These are phyloP conservation scores for Eulemur coronatus DNA, from an alignment of 2,797 vertebrate species.

Conservation along the genomic window DNA sequence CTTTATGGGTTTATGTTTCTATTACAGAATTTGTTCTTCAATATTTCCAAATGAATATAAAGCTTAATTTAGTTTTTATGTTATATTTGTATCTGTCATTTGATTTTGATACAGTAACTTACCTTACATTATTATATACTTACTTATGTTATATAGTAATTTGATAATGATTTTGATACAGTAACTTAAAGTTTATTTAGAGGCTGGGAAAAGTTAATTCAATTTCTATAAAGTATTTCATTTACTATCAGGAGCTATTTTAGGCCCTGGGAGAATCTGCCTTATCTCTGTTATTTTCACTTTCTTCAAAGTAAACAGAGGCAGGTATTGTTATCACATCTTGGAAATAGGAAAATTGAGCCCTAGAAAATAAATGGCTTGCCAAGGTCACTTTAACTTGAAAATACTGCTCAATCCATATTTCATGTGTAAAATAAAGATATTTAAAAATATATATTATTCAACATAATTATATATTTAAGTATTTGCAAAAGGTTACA, in stretches of 20 bases:
- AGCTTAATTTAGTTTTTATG: background rate
- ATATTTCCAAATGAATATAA: background rate
- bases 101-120: background rate
- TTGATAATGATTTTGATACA: background rate
- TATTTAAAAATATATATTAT: background rate
- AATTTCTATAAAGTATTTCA: conserved; percentile 43
- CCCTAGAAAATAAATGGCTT: conserved; percentile 48
- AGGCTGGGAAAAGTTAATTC: conserved; percentile 27
- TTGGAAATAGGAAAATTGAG: conserved; percentile 63
- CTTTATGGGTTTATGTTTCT: background rate
- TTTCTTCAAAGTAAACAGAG: conserved; percentile 62
- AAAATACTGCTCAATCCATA: conserved; percentile 55
- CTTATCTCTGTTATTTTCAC: conserved; percentile 64
- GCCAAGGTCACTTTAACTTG: conserved; percentile 62
- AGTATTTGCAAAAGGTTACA: conserved; percentile 15
- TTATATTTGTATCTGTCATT: background rate
- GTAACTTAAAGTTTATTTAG: background rate
- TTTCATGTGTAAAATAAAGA: conserved; percentile 43
- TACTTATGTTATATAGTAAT: background rate
- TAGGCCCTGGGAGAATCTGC: conserved; percentile 45
- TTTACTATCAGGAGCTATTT: conserved; percentile 47
- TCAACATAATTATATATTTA: background rate
- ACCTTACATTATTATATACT: background rate
- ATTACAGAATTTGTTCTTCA: background rate
- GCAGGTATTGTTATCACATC: conserved; percentile 64